Percentiles rank a stretch among this genome's conserved stretches.
These are phyloP conservation scores for Antigone vipio DNA, from an alignment of 2,113 vertebrate genomes.

Conservation along the genomic window DNA sequence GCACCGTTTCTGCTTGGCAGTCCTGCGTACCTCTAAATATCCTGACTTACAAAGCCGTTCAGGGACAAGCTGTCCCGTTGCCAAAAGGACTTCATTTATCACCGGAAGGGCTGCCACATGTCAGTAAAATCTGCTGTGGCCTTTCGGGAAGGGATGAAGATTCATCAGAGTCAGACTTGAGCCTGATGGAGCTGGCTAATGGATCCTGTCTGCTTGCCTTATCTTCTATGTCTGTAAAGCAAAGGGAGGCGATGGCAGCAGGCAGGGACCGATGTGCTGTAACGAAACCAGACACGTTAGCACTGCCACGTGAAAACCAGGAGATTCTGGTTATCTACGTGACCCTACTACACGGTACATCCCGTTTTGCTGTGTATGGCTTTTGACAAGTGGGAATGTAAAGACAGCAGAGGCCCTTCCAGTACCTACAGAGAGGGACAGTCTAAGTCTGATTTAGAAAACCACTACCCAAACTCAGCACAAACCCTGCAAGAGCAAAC, in stretches of 20 bases:
- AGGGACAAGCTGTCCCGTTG: not conserved
- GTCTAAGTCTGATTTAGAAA: not conserved
- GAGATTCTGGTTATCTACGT: not conserved
- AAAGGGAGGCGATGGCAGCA: not conserved
- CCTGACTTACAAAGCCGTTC: not conserved
- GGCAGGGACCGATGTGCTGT: not conserved
- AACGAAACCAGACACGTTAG: not conserved
- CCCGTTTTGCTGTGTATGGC: not conserved
- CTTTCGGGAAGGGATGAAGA: not conserved
- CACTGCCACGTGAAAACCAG: not conserved
- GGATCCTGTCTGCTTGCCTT: not conserved
- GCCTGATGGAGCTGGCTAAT: not conserved
- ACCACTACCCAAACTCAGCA: not conserved
- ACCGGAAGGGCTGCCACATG: slow-evolving; percentile 45
- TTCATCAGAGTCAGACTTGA: not conserved
- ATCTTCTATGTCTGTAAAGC: not conserved
- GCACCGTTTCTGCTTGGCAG: not conserved
- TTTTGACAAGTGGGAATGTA: not conserved
- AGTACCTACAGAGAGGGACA: not conserved
- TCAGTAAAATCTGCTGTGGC: slow-evolving; percentile 29
- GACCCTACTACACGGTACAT: not conserved
- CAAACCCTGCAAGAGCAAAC: not conserved
- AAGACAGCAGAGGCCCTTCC: not conserved
- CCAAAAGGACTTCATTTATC: slow-evolving; percentile 30
- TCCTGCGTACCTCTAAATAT: not conserved